Percentiles rank a stretch among this genome's conserved stretches.
These are phyloP conservation scores for Muntiacus reevesi DNA, from an alignment of 2,113 vertebrate genomes.

Conservation along the genomic window DNA sequence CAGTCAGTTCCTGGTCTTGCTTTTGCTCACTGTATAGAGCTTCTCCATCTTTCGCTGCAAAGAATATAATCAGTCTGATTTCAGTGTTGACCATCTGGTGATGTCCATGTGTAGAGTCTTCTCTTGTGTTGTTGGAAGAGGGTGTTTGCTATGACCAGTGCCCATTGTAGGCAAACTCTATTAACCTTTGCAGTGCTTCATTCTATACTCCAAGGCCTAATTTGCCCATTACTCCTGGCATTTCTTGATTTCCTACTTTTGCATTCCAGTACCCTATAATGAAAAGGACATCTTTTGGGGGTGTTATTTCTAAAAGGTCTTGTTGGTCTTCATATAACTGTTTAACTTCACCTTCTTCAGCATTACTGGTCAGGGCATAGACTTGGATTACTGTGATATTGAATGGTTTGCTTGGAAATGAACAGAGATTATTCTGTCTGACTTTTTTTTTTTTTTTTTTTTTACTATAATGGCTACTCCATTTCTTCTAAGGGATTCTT, in stretches of 20 bases:
- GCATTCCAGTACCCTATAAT: neutral
- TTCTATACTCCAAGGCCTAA: neutral
- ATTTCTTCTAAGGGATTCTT: neutral
- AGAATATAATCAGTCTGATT: neutral
- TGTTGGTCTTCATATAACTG: neutral
- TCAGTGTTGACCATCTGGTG: accelerated
- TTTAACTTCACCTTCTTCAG: neutral
- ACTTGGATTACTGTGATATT: neutral
- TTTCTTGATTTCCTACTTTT: neutral
- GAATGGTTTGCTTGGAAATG: neutral
- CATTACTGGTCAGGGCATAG: neutral
- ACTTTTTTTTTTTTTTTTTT: neutral
- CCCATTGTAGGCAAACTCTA: neutral
- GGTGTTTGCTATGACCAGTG: neutral
- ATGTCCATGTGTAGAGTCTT: neutral
- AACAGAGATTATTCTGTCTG: neutral
- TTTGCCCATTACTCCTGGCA: neutral
- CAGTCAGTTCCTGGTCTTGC: neutral
- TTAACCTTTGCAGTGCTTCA: neutral
- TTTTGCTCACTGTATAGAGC: neutral
- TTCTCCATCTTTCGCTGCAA: neutral
- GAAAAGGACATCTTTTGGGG: neutral
- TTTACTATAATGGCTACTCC: neutral
- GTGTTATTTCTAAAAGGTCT: neutral
- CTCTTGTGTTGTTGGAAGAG: neutral